Evolutionary conservation across 1,140 invertebrate species (phyloP), one percentile per base, ranked within the genome.

Genomic region (Zaprionus inermis): DNA sequence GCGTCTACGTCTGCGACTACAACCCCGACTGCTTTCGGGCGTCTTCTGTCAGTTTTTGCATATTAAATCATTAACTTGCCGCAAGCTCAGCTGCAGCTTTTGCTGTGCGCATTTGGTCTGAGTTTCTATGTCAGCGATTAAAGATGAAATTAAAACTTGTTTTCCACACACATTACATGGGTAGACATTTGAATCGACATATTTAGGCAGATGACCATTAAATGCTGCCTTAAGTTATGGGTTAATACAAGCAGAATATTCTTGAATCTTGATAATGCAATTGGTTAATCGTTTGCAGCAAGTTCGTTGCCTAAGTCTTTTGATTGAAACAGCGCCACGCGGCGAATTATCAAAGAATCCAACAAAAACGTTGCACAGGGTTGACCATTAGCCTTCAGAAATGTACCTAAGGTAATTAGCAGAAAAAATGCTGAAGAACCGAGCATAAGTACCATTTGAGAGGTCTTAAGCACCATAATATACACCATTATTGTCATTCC

Each of bases 161-260:
- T 88, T 83, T 14, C 38, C 49, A 58, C 63, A 78, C 73, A 57
- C 30, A 74, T 78, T 74, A 83, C 57, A 70, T 76, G 57, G 60
- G 65, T 82, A 84, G 88, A 91, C 89, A 91, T 91, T 91, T 91
- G 71, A 73, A 84, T 88, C 91, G 83, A 72, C 79, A 81, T 78
- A 89, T 84, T 91, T 91, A 91, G 83, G 79, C 69, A 79, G 81
- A 81, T 78, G 70, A 74, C 66, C 75, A 81, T 84, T 68, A 76
- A 76, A 73, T 46, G 20, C 70, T 67, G 72, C 79, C 57, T 76
- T 54, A 68, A 61, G 68, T 46, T 57, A 66, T 56, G 68, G 24
- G 54, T 55, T 54, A 28, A 30, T 30, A 28, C 36, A 54, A 49
- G 20, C 28, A 30, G 36, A 22, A 65, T 65, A 56, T 79, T 86